Conservation (phyloP, 2,113 vertebrate species). For the Phrynocephalus versicolor region DNA sequence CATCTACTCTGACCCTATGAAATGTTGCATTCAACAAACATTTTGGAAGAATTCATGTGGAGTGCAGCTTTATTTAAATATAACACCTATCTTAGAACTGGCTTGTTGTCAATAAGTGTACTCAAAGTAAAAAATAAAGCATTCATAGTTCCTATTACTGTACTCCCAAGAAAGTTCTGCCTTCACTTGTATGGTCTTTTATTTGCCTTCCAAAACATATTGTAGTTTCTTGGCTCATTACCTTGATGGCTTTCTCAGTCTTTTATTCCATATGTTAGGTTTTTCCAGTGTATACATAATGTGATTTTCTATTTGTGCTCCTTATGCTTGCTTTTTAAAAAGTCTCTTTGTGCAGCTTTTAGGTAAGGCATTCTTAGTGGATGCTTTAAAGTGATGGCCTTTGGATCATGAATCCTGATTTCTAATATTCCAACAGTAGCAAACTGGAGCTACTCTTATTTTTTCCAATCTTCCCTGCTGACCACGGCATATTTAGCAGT, state of each 20-base stretch:
- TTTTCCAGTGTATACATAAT: conserved; percentile 13
- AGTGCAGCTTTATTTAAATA: neutral
- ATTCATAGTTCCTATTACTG: neutral
- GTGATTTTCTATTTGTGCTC: neutral
- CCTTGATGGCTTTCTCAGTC: conserved; percentile 23
- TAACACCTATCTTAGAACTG: neutral
- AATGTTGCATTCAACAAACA: neutral
- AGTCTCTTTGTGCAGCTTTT: neutral
- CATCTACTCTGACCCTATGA: neutral
- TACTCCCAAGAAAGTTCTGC: neutral
- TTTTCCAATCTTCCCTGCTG: neutral
- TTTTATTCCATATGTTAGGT: conserved; percentile 22
- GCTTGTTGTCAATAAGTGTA: neutral
- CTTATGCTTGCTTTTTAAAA: neutral
- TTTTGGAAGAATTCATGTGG: neutral
- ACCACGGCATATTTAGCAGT: neutral
- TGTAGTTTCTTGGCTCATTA: conserved; percentile 8
- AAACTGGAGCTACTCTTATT: too few species aligned
- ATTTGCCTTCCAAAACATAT: conserved; percentile 16
- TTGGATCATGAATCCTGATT: neutral
- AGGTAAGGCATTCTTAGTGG: neutral
- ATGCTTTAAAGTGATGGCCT: neutral
- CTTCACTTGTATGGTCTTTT: conserved; percentile 9
- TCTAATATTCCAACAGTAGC: neutral
- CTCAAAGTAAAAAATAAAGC: neutral